phyloP scores from a whole-genome alignment of 92 coral and sea anemone genomes.

The Palythoa grandis region DNA sequence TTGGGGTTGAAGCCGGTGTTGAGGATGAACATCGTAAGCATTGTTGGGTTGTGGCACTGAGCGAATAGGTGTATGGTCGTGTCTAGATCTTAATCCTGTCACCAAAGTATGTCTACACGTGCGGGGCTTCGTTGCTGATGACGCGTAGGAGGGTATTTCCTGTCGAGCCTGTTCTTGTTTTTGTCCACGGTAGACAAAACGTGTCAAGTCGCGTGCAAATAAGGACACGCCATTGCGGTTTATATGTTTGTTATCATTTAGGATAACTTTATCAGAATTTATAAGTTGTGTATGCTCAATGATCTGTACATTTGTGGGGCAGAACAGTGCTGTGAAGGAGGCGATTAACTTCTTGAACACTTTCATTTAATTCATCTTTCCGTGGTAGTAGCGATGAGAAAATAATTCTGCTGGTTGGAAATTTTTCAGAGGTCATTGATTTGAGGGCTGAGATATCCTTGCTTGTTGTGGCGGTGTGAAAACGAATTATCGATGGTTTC shows the following conservation, averaged over 20 bases:
- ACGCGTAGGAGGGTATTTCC: not conserved
- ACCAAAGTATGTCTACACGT: not conserved
- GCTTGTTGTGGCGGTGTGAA: not conserved
- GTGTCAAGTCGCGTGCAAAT: slow-evolving; percentile 42
- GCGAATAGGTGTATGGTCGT: not conserved
- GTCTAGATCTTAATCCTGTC: slow-evolving; percentile 9
- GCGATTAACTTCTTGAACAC: not conserved
- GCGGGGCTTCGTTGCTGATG: not conserved
- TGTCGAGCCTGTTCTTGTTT: slow-evolving; percentile 13
- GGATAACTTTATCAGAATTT: slow-evolving; percentile 14
- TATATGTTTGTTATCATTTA: slow-evolving; percentile 41
- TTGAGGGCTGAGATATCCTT: not conserved
- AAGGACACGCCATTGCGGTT: slow-evolving; percentile 21
- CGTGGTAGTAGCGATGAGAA: no score
- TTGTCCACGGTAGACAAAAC: slow-evolving; percentile 10
- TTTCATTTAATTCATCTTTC: no score
- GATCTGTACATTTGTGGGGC: not conserved
- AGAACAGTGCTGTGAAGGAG: not conserved
- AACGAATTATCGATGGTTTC: slow-evolving; percentile 1
- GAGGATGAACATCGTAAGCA: not conserved
- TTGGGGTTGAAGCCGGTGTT: slow-evolving; percentile 11
- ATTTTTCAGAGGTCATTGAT: slow-evolving; percentile 3
- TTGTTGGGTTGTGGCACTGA: slow-evolving; percentile 1
- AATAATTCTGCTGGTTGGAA: not conserved
- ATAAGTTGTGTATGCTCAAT: not conserved